phyloP scores from a whole-genome alignment of 2,888 invertebrate species.

The Eilema depressum region DNA sequence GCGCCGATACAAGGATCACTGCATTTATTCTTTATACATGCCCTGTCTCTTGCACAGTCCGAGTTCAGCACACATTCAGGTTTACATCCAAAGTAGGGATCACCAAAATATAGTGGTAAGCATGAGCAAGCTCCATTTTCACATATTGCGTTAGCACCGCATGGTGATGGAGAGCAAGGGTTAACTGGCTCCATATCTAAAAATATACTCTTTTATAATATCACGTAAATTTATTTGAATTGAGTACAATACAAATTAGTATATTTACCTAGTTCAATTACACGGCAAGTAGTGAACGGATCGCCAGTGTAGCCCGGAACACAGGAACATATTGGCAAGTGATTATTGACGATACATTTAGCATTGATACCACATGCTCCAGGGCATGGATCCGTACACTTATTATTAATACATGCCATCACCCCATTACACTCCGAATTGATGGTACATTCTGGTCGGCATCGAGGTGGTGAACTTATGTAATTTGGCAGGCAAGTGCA shows the following conservation, averaged over 20 bases:
- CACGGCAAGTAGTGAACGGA: slow-evolving; percentile 88
- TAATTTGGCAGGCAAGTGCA: slow-evolving; percentile 91
- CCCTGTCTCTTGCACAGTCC: slow-evolving; percentile 89
- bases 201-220: slow-evolving; percentile 39
- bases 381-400: slow-evolving; percentile 92
- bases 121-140: slow-evolving; percentile 90
- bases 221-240: not conserved
- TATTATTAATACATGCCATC: slow-evolving; percentile 90
- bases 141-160: slow-evolving; percentile 89
- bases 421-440: slow-evolving; percentile 91
- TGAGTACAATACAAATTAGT: not conserved
- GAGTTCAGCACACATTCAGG: slow-evolving; percentile 93
- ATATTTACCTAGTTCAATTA: slow-evolving; percentile 64
- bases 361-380: slow-evolving; percentile 93
- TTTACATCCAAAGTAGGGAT: slow-evolving; percentile 91
- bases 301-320: slow-evolving; percentile 90
- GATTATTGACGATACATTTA: slow-evolving; percentile 90
- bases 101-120: slow-evolving; percentile 90
- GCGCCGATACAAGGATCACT: slow-evolving; percentile 90
- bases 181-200: slow-evolving; percentile 77
- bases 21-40: slow-evolving; percentile 92
- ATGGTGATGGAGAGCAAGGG: slow-evolving; percentile 90
- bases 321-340: slow-evolving; percentile 91
- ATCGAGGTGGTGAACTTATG: slow-evolving; percentile 92
- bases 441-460: slow-evolving; percentile 91